Evolutionary conservation across 2,797 vertebrate species (phyloP).

Genomic region (Monodelphis domestica): DNA sequence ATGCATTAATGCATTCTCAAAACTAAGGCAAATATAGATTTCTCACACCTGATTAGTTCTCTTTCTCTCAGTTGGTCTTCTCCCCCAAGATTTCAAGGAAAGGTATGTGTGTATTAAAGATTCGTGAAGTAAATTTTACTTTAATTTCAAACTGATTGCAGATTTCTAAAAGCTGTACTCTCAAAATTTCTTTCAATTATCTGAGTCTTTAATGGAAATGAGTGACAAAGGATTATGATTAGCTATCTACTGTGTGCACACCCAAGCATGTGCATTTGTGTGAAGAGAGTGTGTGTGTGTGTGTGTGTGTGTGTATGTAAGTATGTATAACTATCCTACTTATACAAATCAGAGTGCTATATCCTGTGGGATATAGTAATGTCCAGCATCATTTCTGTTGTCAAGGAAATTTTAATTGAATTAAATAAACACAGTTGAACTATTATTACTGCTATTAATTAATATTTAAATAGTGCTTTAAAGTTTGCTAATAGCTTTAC

Average conservation of each 20-base stretch:
- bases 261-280: not conserved
- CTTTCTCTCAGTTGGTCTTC: slow-evolving; percentile 10
- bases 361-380: not conserved
- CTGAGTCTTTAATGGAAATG: not conserved
- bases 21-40: slow-evolving; percentile 9
- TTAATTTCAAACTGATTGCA: not conserved
- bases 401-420: not conserved
- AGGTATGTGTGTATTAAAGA: not conserved
- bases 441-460: not conserved
- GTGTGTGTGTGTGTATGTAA: not conserved
- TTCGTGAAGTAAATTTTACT: not conserved
- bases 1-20: not conserved
- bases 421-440: not conserved
- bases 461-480: not conserved
- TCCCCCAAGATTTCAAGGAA: not conserved
- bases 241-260: not conserved
- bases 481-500: not conserved
- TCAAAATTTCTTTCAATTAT: not conserved
- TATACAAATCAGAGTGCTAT: not conserved
- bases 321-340: not conserved
- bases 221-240: not conserved
- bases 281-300: too few relatives aligned
- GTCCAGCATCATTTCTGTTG: not conserved
- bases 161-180: not conserved
- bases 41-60: slow-evolving; percentile 9